Conservation (phyloP, 2,888 invertebrate species). For the Drosophila cracens region DNA sequence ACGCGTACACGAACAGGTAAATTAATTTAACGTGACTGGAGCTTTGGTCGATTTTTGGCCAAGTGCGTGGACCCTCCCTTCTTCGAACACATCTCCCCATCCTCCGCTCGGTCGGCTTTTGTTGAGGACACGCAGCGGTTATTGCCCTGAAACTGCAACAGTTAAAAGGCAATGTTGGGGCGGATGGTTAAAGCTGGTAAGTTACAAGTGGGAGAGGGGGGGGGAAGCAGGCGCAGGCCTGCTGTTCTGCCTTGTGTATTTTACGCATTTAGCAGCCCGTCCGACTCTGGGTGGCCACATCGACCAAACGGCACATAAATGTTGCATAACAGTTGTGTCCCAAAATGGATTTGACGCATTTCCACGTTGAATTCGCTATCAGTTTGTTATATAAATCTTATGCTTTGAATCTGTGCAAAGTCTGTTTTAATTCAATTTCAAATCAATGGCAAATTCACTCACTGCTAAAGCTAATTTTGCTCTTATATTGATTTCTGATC, state of each 20-base stretch:
- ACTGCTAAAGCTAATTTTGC: not conserved
- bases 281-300: conserved; percentile 13
- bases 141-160: conserved; percentile 67
- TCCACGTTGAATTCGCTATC: conserved; percentile 33
- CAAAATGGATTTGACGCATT: conserved; percentile 28
- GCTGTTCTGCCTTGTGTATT: conserved; percentile 60
- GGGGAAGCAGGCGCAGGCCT: not conserved
- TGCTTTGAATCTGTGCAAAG: not conserved
- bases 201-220: not conserved
- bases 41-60: conserved; percentile 74
- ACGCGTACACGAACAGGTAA: conserved; percentile 56
- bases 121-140: conserved; percentile 74
- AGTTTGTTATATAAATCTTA: conserved; percentile 25
- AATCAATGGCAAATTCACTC: not conserved
- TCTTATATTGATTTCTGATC: not conserved
- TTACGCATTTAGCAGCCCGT: conserved; percentile 70
- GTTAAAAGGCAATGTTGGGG: conserved; percentile 3
- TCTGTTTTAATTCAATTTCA: not conserved
- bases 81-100: not conserved
- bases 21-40: conserved; percentile 81
- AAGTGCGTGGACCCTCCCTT: conserved; percentile 50
- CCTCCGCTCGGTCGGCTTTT: conserved; percentile 19
- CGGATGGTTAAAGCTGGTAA: not conserved
- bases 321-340: conserved; percentile 48
- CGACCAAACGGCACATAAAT: conserved; percentile 53